A percentile compares a stretch with the other conserved stretches of the same genome.
phyloP scores from a whole-genome alignment of 2,797 vertebrate species.

The Pygocentrus nattereri region DNA sequence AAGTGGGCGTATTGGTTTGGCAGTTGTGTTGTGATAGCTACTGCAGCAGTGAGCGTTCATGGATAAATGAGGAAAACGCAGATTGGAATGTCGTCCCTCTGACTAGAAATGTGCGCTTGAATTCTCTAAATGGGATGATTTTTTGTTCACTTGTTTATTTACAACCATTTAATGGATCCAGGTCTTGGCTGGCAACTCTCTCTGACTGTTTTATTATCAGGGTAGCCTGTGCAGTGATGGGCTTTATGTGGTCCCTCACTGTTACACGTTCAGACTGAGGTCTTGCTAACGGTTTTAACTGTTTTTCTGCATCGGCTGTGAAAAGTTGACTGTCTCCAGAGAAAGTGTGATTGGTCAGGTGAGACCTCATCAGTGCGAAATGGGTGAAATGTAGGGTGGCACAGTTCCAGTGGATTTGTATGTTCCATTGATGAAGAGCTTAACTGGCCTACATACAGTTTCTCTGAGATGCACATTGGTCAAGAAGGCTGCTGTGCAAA shows the following conservation, averaged over 20 bases:
- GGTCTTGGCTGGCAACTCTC: not conserved
- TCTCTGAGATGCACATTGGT: not conserved
- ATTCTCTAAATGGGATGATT: not conserved
- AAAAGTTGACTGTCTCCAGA: constrained; percentile 39
- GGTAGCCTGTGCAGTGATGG: not conserved
- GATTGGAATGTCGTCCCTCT: not conserved
- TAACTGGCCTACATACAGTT: not conserved
- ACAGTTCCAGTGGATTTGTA: not conserved
- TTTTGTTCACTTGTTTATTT: not conserved
- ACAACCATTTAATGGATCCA: not conserved
- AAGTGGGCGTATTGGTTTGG: constrained; percentile 69
- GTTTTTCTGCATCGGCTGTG: not conserved
- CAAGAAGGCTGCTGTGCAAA: not conserved
- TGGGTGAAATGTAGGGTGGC: not conserved
- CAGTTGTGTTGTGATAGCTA: constrained; percentile 33
- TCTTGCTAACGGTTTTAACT: no score
- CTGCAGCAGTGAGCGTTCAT: constrained; percentile 18
- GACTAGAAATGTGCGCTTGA: not conserved
- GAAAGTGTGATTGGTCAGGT: constrained; percentile 23
- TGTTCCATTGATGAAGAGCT: constrained; percentile 19
- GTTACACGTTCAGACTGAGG: not conserved
- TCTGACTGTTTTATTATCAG: not conserved
- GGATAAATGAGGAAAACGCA: not conserved
- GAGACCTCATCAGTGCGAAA: constrained; percentile 3
- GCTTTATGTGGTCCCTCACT: not conserved